These are phyloP conservation scores for Zeuzera pyrina DNA, from an alignment of 2,888 invertebrate genomes.

Conservation along the genomic window DNA sequence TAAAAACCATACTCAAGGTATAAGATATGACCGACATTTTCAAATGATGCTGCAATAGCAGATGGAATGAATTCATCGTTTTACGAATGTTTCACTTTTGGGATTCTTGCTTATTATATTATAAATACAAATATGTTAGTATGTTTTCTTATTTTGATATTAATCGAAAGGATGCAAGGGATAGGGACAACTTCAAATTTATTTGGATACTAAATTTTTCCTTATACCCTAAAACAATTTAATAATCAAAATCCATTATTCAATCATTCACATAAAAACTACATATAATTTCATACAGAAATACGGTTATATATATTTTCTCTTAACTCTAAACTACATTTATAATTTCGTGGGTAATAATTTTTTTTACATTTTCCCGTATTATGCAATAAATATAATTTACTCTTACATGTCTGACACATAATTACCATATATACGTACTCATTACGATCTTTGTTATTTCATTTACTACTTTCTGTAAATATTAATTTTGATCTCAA, in stretches of 20 bases:
- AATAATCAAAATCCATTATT: conserved; percentile 66
- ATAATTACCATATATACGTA: too few species aligned
- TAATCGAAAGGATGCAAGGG: not conserved
- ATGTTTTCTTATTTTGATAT: too few species aligned
- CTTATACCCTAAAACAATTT: conserved; percentile 63
- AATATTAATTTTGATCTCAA: conserved; percentile 51
- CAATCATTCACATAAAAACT: conserved; percentile 71
- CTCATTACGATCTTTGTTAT: too few species aligned
- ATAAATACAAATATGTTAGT: too few species aligned
- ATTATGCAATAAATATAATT: conserved; percentile 64
- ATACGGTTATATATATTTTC: conserved; percentile 72
- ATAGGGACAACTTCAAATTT: too few species aligned
- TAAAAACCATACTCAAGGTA: too few species aligned
- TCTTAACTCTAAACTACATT: conserved; percentile 65
- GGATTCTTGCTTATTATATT: too few species aligned
- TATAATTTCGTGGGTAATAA: conserved; percentile 52
- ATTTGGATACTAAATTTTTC: conserved; percentile 12
- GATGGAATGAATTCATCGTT: too few species aligned
- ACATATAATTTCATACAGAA: conserved; percentile 74
- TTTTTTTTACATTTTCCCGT: conserved; percentile 64
- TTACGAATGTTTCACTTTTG: too few species aligned
- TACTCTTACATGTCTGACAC: too few species aligned
- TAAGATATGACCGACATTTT: too few species aligned
- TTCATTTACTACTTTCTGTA: conserved; percentile 1
- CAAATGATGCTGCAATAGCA: too few species aligned